Evolutionary conservation across 2,797 vertebrate genomes (phyloP).

Genomic region (Darevskia mixta): DNA sequence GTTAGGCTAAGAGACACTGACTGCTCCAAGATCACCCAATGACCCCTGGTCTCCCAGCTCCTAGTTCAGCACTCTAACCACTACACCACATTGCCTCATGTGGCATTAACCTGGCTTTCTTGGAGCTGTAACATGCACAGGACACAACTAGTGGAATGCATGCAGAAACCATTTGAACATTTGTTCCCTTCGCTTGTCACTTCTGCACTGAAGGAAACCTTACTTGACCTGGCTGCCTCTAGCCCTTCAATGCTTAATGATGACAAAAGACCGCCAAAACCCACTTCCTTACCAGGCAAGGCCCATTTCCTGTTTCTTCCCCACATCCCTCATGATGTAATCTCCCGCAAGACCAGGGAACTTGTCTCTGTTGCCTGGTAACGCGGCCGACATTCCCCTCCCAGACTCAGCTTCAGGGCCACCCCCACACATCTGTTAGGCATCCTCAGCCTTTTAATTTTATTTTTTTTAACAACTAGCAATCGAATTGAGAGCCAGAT

Average conservation of each 20-base stretch:
- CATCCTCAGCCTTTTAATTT: slow-evolving; percentile 17
- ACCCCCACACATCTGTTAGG: slow-evolving; percentile 30
- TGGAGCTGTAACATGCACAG: neutral
- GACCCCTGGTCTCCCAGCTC: too few relatives aligned
- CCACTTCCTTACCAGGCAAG: slow-evolving; percentile 8
- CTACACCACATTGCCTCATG: neutral
- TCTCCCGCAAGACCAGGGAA: slow-evolving; percentile 61
- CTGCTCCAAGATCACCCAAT: too few relatives aligned
- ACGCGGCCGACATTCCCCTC: neutral
- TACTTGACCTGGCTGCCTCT: neutral
- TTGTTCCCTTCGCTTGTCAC: neutral
- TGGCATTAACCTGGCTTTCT: neutral
- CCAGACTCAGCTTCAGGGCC: slow-evolving; percentile 4
- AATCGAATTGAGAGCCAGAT: slow-evolving; percentile 12
- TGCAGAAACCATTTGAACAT: neutral
- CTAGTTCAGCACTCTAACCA: too few relatives aligned
- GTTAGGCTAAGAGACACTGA: too few relatives aligned
- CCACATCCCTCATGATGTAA: neutral
- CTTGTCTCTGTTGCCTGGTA: slow-evolving; percentile 51
- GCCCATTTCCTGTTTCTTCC: neutral
- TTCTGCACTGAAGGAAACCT: neutral
- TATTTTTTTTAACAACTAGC: neutral
- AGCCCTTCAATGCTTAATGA: neutral
- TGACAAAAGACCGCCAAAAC: neutral
- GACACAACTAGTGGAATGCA: neutral